Base-by-base conservation (phyloP, 2,113 vertebrate genomes). In the Erythrolamprus reginae region DNA sequence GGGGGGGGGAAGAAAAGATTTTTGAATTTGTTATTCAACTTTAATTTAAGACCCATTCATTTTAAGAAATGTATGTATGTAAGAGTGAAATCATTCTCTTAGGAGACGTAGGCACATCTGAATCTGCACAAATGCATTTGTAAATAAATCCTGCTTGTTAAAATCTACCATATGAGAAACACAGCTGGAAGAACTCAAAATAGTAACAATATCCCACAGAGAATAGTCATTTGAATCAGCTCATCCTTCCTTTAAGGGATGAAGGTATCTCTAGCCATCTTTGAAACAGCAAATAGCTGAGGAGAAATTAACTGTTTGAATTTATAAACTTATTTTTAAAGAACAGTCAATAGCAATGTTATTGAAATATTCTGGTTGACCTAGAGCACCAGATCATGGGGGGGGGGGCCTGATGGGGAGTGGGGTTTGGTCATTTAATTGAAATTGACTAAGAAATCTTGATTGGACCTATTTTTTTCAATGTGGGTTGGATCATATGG, bases 221-320 rank as follows among this genome's bases (percentile, higher is more conserved):
- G 84, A 42, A 89, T 89, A 87, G 52, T 89, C 65, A 58, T 77
- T 92, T 92, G 86, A 56, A 92, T 92, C 84, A 55, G 51, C 48
- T 50, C 51, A 56, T 89, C 52, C 28, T 86, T 92, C 51, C n/a
- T 52, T 84, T 50, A 51, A 50, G 61, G 10, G 42, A 56, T 86
- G 56, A 92, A 86, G 82, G 83, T 50, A 70, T 33, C 47, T 70
- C 47, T 38, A 77, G 48, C 52, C 47, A 26, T 82, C 51, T 89
- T 47, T 87, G 65, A 45, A 42, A 42, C 28, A 48, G 42, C 82
- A 89, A 92, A 61, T 87, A 92, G 47, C 19, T 82, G 51, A 55
- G 17, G 84, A 86, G 56, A 84, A 23, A 88, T 51, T 88, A 91
- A 88, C 28, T 28, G 38, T 85, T 91, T 84, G 50, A 77, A 86